Percentiles rank a stretch among this genome's conserved stretches.
phyloP scores from a whole-genome alignment of 2,888 invertebrate genomes.

The Amblyteles armatorius region DNA sequence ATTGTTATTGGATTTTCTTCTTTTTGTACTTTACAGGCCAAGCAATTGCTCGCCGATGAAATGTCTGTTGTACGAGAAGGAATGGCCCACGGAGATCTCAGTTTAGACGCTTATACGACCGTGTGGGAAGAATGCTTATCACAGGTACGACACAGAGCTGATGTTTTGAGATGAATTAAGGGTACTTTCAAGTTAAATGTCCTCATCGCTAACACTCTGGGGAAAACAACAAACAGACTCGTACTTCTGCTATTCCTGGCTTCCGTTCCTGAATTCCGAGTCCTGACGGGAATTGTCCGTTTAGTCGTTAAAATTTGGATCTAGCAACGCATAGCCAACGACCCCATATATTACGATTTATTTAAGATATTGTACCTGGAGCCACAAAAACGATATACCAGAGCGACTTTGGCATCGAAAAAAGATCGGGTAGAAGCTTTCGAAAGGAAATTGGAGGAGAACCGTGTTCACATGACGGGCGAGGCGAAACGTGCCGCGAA shows the following conservation, averaged over 20 bases:
- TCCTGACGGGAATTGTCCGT: too few relatives aligned
- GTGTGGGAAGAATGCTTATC: constrained; percentile 99
- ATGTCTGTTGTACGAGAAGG: constrained; percentile 96
- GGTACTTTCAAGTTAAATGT: neutral
- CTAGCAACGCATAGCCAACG: neutral
- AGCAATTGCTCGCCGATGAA: constrained; percentile 90
- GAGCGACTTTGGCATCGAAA: constrained; percentile 97
- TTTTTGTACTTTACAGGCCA: constrained; percentile 85
- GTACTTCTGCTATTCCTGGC: too few relatives aligned
- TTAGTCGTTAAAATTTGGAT: neutral
- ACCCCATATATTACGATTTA: neutral
- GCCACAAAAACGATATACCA: constrained; percentile 95
- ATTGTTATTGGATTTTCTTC: constrained; percentile 19
- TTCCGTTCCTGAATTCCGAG: too few relatives aligned
- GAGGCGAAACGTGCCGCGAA: constrained; percentile 99
- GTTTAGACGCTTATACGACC: constrained; percentile 95
- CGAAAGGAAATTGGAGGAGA: constrained; percentile 96
- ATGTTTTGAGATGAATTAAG: neutral
- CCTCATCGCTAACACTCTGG: too few relatives aligned
- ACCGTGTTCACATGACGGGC: constrained; percentile 97
- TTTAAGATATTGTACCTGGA: constrained; percentile 94
- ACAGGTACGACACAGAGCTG: constrained; percentile 87
- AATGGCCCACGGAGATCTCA: constrained; percentile 98
- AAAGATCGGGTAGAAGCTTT: constrained; percentile 98
- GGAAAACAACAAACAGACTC: too few relatives aligned